phyloP scores from a whole-genome alignment of 1,140 invertebrate species.

The Hydropsyche tenuis region DNA sequence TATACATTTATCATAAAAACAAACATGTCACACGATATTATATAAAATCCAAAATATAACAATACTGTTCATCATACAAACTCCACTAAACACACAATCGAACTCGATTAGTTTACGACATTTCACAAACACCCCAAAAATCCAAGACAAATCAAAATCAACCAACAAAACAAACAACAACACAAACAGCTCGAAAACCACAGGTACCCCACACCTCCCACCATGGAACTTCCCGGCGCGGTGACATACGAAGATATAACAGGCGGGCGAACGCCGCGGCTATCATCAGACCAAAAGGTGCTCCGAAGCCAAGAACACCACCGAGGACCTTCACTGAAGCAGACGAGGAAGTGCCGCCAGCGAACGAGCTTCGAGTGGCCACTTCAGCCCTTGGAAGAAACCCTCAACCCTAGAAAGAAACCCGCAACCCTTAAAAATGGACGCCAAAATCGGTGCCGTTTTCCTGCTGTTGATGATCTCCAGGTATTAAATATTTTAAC shows the following conservation, averaged over 20 bases:
- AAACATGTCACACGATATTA: no score
- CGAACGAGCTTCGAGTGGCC: slow-evolving; percentile 5
- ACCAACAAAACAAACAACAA: no score
- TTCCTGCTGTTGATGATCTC: not conserved
- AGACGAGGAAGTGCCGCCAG: not conserved
- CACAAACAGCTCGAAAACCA: not conserved
- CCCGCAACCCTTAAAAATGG: not conserved
- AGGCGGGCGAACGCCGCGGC: not conserved
- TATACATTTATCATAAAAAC: no score
- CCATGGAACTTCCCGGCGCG: not conserved
- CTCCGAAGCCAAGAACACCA: not conserved
- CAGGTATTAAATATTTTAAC: not conserved
- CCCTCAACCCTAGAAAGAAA: not conserved
- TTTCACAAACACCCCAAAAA: no score
- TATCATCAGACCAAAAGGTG: slow-evolving; percentile 22
- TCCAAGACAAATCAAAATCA: no score
- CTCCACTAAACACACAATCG: no score
- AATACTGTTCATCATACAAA: no score
- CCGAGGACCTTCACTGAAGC: not conserved
- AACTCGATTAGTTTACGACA: no score
- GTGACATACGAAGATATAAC: slow-evolving; percentile 18
- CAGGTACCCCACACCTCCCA: not conserved
- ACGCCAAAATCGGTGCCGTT: not conserved
- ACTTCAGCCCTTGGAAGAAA: slow-evolving; percentile 2
- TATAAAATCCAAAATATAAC: no score